These are phyloP conservation scores for Melanerpes formicivorus DNA, from an alignment of 2,113 vertebrate genomes.

Conservation along the genomic window DNA sequence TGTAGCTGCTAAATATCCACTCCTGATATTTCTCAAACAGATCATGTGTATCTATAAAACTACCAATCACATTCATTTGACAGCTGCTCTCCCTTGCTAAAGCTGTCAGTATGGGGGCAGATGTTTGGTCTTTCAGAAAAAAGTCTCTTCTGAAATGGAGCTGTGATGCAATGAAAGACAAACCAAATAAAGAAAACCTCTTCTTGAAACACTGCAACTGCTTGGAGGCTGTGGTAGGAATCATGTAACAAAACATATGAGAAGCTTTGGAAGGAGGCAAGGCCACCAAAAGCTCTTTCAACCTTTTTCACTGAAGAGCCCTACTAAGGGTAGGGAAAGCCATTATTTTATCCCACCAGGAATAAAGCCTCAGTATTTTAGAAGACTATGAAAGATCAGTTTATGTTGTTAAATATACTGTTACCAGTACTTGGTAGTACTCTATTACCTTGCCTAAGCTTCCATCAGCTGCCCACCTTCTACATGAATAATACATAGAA, in stretches of 20 bases:
- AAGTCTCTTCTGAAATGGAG: background rate
- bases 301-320: background rate
- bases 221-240: background rate
- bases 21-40: background rate
- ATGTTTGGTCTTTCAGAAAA: background rate
- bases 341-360: accelerated
- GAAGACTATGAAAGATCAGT: background rate
- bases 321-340: background rate
- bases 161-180: background rate
- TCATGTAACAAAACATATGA: background rate
- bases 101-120: background rate
- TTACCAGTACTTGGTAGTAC: background rate
- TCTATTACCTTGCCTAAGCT: background rate
- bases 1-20: background rate
- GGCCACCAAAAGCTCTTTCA: background rate
- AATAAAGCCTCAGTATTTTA: background rate
- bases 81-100: background rate
- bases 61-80: background rate
- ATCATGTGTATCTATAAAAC: background rate
- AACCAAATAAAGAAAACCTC: background rate
- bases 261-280: background rate
- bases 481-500: background rate
- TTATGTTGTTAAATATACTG: background rate
- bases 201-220: background rate
- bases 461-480: background rate